Base-by-base conservation (phyloP, 2,797 vertebrate species). In the Sardinella longiceps region DNA sequence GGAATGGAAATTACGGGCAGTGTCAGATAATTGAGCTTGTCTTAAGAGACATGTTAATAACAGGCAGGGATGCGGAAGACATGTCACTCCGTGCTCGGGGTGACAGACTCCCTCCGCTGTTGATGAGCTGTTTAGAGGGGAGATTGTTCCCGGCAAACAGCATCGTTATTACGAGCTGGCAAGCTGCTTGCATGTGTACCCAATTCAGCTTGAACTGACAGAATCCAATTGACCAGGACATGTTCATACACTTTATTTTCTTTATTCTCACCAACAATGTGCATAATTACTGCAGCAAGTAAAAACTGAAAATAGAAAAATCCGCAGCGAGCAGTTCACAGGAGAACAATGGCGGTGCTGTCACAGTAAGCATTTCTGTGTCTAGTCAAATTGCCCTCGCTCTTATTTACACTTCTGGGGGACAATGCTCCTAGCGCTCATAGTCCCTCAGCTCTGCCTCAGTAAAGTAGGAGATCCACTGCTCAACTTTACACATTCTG, bases 11-110 rank as follows among this genome's bases (percentile, higher is more conserved):
- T 96, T 95, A 95, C 94, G 94, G 95, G 95, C 95, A 95, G 95
- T 96, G 95, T 96, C 95, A 95, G 95, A 96, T 96, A 96, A 96
- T 96, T 96, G 95, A 95, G 95, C 95, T 96, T 96, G 95, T 96
- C 95, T 95, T 93, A 91, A 94, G 93, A 96, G 95, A 96, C 95
- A 94, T 92, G 95, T 94, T 96, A 96, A 96, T 96, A 96, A 96
- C 95, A 96, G 95, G 93, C 94, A 70, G 91, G 94, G 95, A 96
- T 94, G 93, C 94, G 93, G 94, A 95, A 94, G 95, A 94, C 92
- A 93, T 96, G 95, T 96, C 95, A 96, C 93, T 96, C 95, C 90
- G 91, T 93, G 94, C 92, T 91, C 92, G 88, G 93, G 93, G 94
- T 96, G 95, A 96, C 95, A 96, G 95, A 95, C 95, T 96, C 95